A percentile compares a stretch with the other conserved stretches of the same genome.
Conservation (phyloP, 2,113 vertebrate species). For the Eleginops maclovinus region DNA sequence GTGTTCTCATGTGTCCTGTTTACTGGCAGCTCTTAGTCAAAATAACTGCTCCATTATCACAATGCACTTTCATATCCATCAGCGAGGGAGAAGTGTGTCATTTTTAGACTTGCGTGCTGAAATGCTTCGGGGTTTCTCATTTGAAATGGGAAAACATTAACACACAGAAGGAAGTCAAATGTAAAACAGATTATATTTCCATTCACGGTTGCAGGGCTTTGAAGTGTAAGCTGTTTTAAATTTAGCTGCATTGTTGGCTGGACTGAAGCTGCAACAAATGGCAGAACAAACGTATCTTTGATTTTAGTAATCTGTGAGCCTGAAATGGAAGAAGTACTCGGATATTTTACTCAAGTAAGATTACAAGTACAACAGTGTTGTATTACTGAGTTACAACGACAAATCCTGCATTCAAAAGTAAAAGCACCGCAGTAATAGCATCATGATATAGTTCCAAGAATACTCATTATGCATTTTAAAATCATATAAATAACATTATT, state of each 20-base stretch:
- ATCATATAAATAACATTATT: no score
- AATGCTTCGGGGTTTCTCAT: constrained; percentile 14
- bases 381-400: no score
- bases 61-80: constrained; percentile 48
- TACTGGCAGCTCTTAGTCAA: constrained; percentile 57
- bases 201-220: background rate
- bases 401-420: no score
- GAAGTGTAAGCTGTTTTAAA: background rate
- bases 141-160: constrained; percentile 21
- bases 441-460: no score
- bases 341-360: no score
- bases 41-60: constrained; percentile 62
- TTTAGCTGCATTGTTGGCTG: background rate
- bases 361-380: no score
- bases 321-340: no score
- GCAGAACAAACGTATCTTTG: no score
- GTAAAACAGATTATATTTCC: background rate
- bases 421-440: no score
- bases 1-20: constrained; percentile 58
- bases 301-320: no score
- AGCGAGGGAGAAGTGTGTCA: constrained; percentile 25
- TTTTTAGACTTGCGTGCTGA: constrained; percentile 6
- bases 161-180: constrained; percentile 7
- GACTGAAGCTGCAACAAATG: constrained; percentile 9
- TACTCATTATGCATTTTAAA: no score